phyloP scores from a whole-genome alignment of 1,140 invertebrate genomes.

The Pachypeltis micranthus region DNA sequence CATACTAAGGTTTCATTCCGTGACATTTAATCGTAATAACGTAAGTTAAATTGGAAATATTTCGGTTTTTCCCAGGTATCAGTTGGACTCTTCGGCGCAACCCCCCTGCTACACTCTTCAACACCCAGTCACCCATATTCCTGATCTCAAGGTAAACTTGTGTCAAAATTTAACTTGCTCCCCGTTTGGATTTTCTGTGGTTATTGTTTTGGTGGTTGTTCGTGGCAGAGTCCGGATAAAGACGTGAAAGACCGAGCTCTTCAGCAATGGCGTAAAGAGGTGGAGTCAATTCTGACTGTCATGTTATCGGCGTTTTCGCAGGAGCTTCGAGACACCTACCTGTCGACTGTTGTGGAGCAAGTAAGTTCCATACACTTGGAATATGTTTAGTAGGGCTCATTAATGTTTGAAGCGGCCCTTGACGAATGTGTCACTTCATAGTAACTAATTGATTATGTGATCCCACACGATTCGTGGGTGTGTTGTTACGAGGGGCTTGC shows the following conservation, averaged over 20 bases:
- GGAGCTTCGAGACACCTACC: conserved; percentile 62
- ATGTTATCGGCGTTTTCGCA: conserved; percentile 55
- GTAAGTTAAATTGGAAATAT: neutral
- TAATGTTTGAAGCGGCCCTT: no score
- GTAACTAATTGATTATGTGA: no score
- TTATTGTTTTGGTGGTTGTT: neutral
- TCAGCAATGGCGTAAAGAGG: conserved; percentile 45
- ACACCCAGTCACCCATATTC: conserved; percentile 43
- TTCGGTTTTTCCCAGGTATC: neutral
- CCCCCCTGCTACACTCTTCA: conserved; percentile 65
- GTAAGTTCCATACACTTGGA: no score
- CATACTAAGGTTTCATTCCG: neutral
- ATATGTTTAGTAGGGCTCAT: no score
- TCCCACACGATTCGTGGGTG: no score
- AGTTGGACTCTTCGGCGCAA: conserved; percentile 46
- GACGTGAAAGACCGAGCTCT: conserved; percentile 37
- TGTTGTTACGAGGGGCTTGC: no score
- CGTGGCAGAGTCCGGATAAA: conserved; percentile 31
- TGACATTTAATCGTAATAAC: no score
- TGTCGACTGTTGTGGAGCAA: conserved; percentile 66
- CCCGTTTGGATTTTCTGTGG: no score
- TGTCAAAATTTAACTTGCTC: no score
- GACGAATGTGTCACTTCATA: no score
- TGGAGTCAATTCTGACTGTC: conserved; percentile 49
- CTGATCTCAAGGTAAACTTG: conserved; percentile 38